Conservation (phyloP, 2,888 invertebrate species). For the Diaphora mendica region DNA sequence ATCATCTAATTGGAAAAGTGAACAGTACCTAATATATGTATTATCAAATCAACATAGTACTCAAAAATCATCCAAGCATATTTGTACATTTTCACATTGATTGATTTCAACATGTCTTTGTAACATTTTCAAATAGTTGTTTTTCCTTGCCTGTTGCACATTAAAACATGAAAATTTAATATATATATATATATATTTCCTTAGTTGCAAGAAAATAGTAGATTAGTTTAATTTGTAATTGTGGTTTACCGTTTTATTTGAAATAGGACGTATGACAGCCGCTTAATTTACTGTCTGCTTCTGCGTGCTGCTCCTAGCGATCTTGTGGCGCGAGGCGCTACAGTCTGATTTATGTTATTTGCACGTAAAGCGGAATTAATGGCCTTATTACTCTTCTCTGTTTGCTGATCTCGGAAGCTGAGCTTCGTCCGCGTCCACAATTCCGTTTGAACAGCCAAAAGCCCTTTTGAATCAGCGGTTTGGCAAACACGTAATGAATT, state of each 20-base stretch:
- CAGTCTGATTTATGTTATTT: constrained; percentile 86
- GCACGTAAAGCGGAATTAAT: constrained; percentile 85
- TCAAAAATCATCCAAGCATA: background rate
- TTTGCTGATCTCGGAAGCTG: constrained; percentile 77
- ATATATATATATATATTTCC: too few species aligned
- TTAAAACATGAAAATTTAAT: too few species aligned
- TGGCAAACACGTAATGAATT: constrained; percentile 65
- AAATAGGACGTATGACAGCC: constrained; percentile 74
- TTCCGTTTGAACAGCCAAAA: constrained; percentile 68
- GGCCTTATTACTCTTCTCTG: constrained; percentile 84
- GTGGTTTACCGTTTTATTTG: constrained; percentile 59
- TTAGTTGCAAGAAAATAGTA: constrained; percentile 17
- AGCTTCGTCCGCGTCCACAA: constrained; percentile 67
- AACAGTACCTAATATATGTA: background rate
- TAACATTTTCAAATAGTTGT: background rate
- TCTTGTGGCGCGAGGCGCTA: constrained; percentile 79
- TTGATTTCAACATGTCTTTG: background rate
- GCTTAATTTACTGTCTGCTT: constrained; percentile 76
- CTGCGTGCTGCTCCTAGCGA: constrained; percentile 71
- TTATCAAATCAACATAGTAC: background rate
- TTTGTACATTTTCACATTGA: background rate
- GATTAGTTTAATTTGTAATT: constrained; percentile 65
- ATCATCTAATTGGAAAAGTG: too few species aligned
- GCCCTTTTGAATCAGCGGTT: constrained; percentile 70
- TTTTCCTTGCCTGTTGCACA: background rate